Evolutionary conservation across 2,113 vertebrate species (phyloP), one percentile per base, ranked within the genome.

Genomic region (Apodemus sylvaticus): DNA sequence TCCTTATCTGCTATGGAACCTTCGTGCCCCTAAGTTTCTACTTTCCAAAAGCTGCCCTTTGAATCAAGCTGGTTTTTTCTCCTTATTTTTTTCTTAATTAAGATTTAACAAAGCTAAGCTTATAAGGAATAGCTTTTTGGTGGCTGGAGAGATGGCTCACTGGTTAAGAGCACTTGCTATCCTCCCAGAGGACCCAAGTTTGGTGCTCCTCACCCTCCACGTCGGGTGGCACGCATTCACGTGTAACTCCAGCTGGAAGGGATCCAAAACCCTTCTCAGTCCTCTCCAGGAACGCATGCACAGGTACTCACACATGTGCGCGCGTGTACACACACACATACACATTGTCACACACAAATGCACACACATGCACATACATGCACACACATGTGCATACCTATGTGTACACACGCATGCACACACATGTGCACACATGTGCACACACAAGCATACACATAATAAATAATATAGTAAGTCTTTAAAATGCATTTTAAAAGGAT

Each of bases 81-180:
- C 77, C 24, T 16, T 26, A 79, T 76, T 34, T 79, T 58, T 95
- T 94, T 78, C 74, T 87, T 55, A 95, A 51, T 79, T 94, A 13
- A 93, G 94, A 96, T 68, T 90, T 89, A 83, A 60, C 92, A 91
- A 92, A 95, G 76, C 73, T 94, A 76, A 93, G 64, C 29, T 91
- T 31, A 53, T 77, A 76, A 77, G 39, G 45, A 66, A 36, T 36
- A 62, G 4, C 29, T 48, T 48, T 83, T 48, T 64, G 36, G 83
- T 29, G 31, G 29, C 29, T 68, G 2, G 17, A 68, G 17, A 66
- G 29, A 48, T 86, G 83, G 62, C 3, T 34, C 39, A 12, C 29
- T 66, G 60, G 7, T 34, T 45, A 86, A 86, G 39, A 86, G 39
- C 39, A 19, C 39, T 66, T 31, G 39, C 60, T 66, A 3, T 64